These are phyloP conservation scores for Ptyas mucosa DNA, from an alignment of 2,113 vertebrate species.

Conservation along the genomic window DNA sequence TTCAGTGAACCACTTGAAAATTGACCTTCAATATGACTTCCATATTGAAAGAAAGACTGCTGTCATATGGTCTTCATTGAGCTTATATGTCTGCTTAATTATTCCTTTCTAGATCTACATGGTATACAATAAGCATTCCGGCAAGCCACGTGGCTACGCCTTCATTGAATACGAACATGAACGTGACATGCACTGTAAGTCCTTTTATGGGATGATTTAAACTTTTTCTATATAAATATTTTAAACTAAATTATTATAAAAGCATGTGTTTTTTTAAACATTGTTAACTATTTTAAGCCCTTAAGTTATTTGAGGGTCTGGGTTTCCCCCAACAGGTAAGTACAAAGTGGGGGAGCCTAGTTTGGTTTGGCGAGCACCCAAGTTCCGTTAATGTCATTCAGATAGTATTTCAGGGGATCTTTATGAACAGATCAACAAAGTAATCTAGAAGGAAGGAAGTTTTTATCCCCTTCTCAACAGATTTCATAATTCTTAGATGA, in stretches of 20 bases:
- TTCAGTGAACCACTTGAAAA: background rate
- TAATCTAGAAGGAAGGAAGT: background rate
- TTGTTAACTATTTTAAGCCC: conserved; percentile 8
- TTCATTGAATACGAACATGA: conserved; percentile 97
- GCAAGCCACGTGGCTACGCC: conserved; percentile 89
- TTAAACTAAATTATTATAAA: background rate
- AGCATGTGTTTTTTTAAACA: conserved; percentile 1
- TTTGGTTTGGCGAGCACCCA: conserved; percentile 25
- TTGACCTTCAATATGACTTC: background rate
- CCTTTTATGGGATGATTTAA: background rate
- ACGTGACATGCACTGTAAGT: conserved; percentile 93
- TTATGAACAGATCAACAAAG: background rate
- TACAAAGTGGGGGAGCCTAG: conserved; percentile 5
- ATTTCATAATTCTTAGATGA: background rate
- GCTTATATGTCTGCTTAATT: background rate
- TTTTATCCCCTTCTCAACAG: background rate
- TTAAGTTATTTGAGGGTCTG: conserved; percentile 11
- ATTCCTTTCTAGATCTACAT: conserved; percentile 80
- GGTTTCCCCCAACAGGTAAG: conserved; percentile 24
- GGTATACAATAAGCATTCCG: conserved; percentile 89
- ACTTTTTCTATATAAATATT: background rate
- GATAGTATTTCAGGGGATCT: too few relatives aligned
- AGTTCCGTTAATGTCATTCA: background rate
- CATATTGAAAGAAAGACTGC: background rate
- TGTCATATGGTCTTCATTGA: background rate